Conservation (phyloP, 2,113 vertebrate species). For the Pholis gunnellus region DNA sequence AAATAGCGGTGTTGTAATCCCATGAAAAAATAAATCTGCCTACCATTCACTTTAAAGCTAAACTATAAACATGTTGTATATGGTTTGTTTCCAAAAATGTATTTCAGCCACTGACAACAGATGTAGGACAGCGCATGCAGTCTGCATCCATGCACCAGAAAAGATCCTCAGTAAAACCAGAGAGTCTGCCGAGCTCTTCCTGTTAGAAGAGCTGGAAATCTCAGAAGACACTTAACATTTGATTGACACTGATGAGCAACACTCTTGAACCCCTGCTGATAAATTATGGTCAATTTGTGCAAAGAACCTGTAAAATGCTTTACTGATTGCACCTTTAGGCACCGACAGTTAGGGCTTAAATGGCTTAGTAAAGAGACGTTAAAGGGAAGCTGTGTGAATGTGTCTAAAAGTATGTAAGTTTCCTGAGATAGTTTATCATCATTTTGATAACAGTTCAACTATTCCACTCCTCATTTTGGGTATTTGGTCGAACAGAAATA, state of each 20-base stretch:
- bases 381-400: not conserved
- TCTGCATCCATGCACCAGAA: not conserved
- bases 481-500: not conserved
- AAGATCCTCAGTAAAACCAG: not conserved
- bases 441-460: not conserved
- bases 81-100: not conserved
- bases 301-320: conserved; percentile 19
- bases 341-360: not conserved
- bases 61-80: not conserved
- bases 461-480: not conserved
- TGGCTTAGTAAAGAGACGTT: not conserved
- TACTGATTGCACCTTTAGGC: conserved; percentile 35
- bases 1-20: not conserved
- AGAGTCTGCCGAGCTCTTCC: not conserved
- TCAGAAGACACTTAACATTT: not conserved
- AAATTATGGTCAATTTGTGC: conserved; percentile 48
- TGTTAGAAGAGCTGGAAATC: not conserved
- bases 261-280: conserved; percentile 29
- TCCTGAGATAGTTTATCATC: not conserved
- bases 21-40: not conserved
- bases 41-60: not conserved
- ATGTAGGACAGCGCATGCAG: not conserved
- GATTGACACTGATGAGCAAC: conserved; percentile 34
- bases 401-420: not conserved
- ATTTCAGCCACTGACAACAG: not conserved